These are phyloP conservation scores for Apogon talboti DNA, from an alignment of 2,797 vertebrate species.

Conservation along the genomic window DNA sequence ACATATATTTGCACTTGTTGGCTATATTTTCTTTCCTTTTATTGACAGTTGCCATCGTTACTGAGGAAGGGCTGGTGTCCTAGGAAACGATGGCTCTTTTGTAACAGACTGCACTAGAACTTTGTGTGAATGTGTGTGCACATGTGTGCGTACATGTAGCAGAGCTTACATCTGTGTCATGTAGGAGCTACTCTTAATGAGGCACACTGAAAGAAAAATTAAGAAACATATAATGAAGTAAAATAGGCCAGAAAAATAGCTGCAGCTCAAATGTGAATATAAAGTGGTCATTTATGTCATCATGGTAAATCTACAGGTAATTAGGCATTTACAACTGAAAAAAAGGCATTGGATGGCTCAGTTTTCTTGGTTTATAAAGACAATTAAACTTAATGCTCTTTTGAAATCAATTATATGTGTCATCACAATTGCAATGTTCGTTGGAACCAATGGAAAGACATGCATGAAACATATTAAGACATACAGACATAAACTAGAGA, in stretches of 20 bases:
- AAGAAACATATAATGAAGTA: not conserved
- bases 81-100: slow-evolving; percentile 61
- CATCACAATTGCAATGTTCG: not conserved
- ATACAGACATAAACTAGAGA: not conserved
- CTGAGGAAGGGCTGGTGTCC: slow-evolving; percentile 66
- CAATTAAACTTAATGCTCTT: not conserved
- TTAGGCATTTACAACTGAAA: not conserved
- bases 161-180: slow-evolving; percentile 36
- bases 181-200: slow-evolving; percentile 44
- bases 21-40: slow-evolving; percentile 49
- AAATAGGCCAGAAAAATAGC: not conserved
- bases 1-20: slow-evolving; percentile 43
- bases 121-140: slow-evolving; percentile 33
- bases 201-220: slow-evolving; percentile 21
- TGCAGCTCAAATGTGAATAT: slow-evolving; percentile 7
- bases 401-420: not conserved
- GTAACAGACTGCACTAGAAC: slow-evolving; percentile 45
- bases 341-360: not conserved
- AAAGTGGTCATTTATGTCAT: not conserved
- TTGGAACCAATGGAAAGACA: not conserved
- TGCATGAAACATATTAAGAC: not conserved
- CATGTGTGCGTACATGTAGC: slow-evolving; percentile 24
- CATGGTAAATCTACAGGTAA: not conserved
- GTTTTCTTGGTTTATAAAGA: not conserved
- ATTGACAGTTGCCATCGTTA: slow-evolving; percentile 74